Evolutionary conservation across 2,888 invertebrate genomes (phyloP).

Genomic region (Caenorhabditis japonica): DNA sequence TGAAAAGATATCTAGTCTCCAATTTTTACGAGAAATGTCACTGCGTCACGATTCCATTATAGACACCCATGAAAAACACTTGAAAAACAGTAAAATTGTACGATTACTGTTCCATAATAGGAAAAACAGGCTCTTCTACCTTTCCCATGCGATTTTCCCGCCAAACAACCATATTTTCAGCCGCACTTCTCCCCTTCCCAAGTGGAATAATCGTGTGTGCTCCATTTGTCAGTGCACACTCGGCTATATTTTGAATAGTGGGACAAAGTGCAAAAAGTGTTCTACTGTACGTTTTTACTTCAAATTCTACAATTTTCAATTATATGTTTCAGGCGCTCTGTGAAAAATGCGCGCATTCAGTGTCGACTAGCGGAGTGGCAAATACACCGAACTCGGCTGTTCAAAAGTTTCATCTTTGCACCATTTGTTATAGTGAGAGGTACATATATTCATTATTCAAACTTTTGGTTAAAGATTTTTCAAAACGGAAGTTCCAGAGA

Average conservation of each 20-base stretch:
- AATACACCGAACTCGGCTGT: constrained; percentile 13
- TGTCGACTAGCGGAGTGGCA: constrained; percentile 3
- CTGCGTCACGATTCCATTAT: too few relatives aligned
- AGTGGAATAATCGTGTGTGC: constrained; percentile 51
- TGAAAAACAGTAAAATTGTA: too few relatives aligned
- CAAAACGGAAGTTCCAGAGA: constrained; percentile 45
- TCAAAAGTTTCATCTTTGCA: constrained; percentile 53
- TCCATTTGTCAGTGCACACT: constrained; percentile 54
- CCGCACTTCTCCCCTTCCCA: constrained; percentile 44
- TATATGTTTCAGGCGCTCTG: constrained; percentile 40
- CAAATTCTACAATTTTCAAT: not conserved
- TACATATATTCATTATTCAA: too few relatives aligned
- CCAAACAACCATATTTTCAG: too few relatives aligned
- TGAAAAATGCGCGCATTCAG: constrained; percentile 50
- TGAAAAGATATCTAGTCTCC: too few relatives aligned
- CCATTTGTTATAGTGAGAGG: constrained; percentile 61
- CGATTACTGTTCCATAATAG: too few relatives aligned
- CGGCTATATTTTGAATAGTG: constrained; percentile 64
- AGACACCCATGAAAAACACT: too few relatives aligned
- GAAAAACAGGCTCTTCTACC: too few relatives aligned
- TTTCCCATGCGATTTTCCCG: too few relatives aligned
- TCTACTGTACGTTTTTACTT: constrained; percentile 13
- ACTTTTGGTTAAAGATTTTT: too few relatives aligned
- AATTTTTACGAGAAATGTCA: too few relatives aligned
- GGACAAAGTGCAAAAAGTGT: constrained; percentile 60